phyloP scores from a whole-genome alignment of 2,113 vertebrate genomes.

The Andinoacara biseriatus region DNA sequence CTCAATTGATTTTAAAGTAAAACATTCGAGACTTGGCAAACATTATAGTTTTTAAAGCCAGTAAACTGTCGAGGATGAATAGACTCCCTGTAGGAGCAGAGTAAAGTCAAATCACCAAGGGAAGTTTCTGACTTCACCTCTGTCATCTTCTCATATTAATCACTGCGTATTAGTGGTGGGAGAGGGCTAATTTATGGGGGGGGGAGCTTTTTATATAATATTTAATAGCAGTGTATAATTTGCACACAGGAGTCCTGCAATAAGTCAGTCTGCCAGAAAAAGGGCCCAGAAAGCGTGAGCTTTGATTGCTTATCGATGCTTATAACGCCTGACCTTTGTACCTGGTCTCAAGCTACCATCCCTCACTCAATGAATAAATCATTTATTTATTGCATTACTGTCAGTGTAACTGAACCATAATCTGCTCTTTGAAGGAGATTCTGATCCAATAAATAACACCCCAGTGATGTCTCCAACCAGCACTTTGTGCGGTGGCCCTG shows the following conservation, averaged over 20 bases:
- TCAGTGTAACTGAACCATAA: background rate
- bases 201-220: background rate
- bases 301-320: background rate
- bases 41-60: background rate
- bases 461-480: background rate
- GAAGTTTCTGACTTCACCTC: background rate
- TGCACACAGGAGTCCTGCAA: background rate
- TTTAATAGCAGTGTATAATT: background rate
- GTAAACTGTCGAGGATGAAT: background rate
- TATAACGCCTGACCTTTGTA: background rate
- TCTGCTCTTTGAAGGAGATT: conserved; percentile 9
- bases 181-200: background rate
- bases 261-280: background rate
- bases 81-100: background rate
- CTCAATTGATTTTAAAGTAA: background rate
- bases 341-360: background rate
- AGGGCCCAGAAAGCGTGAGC: background rate
- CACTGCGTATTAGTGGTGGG: background rate
- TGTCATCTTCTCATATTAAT: background rate
- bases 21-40: background rate
- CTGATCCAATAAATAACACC: conserved; percentile 11
- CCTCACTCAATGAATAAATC: background rate
- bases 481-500: conserved; percentile 1
- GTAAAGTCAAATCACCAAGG: conserved; percentile 7
- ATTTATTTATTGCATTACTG: background rate